Evolutionary conservation across 2,797 vertebrate species (phyloP).

Genomic region (Chelidonichthys spinosus): DNA sequence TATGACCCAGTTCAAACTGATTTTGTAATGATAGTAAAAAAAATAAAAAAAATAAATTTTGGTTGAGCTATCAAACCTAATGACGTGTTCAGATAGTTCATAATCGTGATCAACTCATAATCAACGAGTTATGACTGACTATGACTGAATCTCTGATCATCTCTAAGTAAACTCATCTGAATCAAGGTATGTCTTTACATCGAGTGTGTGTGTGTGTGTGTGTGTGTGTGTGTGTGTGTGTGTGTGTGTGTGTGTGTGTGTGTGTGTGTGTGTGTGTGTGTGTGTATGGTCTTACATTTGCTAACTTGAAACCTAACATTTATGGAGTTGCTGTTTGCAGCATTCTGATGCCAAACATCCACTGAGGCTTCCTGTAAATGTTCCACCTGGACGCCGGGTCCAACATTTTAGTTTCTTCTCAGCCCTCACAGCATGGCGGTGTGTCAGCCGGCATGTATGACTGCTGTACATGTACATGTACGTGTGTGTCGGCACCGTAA

Average conservation of each 20-base stretch:
- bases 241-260: conserved; percentile 2
- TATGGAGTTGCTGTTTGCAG: not conserved
- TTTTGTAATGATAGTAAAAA: not conserved
- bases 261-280: not conserved
- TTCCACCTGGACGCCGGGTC: conserved; percentile 6
- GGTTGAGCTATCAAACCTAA: no score
- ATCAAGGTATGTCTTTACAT: not conserved
- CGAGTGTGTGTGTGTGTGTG: not conserved
- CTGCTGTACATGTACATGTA: conserved; percentile 4
- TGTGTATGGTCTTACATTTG: conserved; percentile 11
- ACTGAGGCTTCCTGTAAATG: not conserved
- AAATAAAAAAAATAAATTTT: no score
- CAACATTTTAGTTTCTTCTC: no score
- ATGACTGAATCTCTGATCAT: not conserved
- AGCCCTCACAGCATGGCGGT: conserved; percentile 24
- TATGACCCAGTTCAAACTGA: not conserved
- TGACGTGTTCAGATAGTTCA: not conserved
- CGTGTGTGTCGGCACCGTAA: conserved; percentile 29
- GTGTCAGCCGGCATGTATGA: conserved; percentile 10
- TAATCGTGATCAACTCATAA: not conserved
- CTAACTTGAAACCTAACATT: conserved; percentile 2
- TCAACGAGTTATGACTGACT: not conserved
- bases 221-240: not conserved
- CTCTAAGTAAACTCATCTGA: not conserved
- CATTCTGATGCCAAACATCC: no score